Base-by-base conservation (phyloP, 1,140 invertebrate genomes). In the Eueides isabella region DNA sequence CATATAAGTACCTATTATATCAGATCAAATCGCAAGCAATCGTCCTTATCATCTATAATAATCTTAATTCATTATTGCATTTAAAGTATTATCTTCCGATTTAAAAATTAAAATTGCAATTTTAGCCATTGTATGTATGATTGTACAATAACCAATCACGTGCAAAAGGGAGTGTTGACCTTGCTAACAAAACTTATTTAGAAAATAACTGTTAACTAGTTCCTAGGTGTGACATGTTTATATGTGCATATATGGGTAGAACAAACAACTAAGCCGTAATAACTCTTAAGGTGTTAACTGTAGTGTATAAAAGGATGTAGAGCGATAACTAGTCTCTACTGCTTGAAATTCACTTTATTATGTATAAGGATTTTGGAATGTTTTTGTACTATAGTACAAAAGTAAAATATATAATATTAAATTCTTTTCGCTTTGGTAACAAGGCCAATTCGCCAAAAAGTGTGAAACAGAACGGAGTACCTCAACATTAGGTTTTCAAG, bases 161-260 rank as follows among this genome's bases (percentile, higher is more conserved):
- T 55, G 48, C 48, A 55, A 55, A 55, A 55, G 19, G 48, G 48
- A 55, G 23, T 55, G 41, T 48, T 48, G 48, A 55, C 48, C 48
- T 55, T 55, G 41, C 48, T 26, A 26, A 55, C 48, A 23, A 23
- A 55, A 26, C 19, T 55, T 55, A 26, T 2, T 55, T 55, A 55
- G 19, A 55, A 55, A 23, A 11, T 26, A 55, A 55, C 48, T 14
- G 48, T 55, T 55, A 55, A 55, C 23, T 55, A 55, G 48, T 55
- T 55, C 23, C 48, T 55, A 23, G 48, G 48, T 55, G 48, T 55
- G 48, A 14, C 48, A 0, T 55, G 48, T 26, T 19, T 44, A 55
- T 55, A 55, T 55, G 44, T 12, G 2, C 44, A 0, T 55, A 55
- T 55, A 23, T 23, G 48, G 19, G 1, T 26, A 23, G 9, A 55